phyloP scores from a whole-genome alignment of 1,140 invertebrate species.

The Druon quercuslanigerum region DNA sequence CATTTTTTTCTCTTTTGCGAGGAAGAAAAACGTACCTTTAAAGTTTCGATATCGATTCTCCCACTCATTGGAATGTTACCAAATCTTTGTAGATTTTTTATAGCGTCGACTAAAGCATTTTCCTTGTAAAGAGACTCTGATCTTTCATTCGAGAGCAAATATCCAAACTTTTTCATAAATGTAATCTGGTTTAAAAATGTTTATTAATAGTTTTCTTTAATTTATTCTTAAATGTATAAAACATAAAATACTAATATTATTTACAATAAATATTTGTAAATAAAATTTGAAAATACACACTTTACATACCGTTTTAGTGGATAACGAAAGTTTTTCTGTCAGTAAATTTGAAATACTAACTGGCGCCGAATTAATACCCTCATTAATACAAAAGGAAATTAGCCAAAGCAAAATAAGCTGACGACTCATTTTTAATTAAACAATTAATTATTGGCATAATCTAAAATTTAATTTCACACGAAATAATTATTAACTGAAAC shows the following conservation, averaged over 20 bases:
- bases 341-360: slow-evolving; percentile 8
- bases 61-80: slow-evolving; percentile 23
- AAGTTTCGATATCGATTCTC: slow-evolving; percentile 12
- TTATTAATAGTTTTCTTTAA: not conserved
- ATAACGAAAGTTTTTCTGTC: not conserved
- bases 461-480: too few species aligned
- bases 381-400: not conserved
- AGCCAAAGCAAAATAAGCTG: not conserved
- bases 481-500: too few species aligned
- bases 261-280: not conserved
- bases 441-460: too few species aligned
- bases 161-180: slow-evolving; percentile 24
- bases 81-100: slow-evolving; percentile 16
- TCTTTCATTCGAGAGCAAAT: slow-evolving; percentile 1
- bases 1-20: too few species aligned
- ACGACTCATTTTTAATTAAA: not conserved
- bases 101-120: slow-evolving; percentile 5
- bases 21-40: not conserved
- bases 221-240: not conserved
- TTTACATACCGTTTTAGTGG: slow-evolving; percentile 1
- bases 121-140: slow-evolving; percentile 23
- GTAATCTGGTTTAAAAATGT: not conserved
- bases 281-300: not conserved
- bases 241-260: not conserved
- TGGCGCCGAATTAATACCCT: not conserved